phyloP scores from a whole-genome alignment of 2,113 vertebrate genomes.

The Ochotona curzoniae region DNA sequence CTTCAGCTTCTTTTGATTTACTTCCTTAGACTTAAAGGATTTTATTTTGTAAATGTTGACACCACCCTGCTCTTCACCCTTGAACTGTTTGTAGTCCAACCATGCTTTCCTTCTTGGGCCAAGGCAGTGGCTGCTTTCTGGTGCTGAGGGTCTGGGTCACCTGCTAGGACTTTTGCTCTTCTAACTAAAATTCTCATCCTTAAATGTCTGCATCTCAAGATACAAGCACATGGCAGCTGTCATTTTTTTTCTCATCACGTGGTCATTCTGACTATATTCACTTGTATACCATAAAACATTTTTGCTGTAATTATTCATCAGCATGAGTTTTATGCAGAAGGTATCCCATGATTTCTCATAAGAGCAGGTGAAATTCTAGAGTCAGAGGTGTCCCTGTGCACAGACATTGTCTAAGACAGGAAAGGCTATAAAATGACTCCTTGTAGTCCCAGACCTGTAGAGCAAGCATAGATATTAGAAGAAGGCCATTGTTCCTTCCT shows the following conservation, averaged over 20 bases:
- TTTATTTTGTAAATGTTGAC: neutral
- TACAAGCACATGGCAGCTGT: neutral
- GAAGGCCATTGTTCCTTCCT: no score
- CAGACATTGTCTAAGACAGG: accelerated
- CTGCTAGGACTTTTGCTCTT: neutral
- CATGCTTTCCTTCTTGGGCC: neutral
- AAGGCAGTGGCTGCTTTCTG: neutral
- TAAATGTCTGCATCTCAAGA: neutral
- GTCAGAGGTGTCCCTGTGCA: neutral
- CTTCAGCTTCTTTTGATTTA: neutral
- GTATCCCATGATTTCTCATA: neutral
- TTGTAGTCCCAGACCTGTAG: neutral
- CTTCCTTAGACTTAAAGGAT: neutral
- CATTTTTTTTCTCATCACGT: neutral
- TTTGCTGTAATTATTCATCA: neutral
- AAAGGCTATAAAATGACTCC: neutral
- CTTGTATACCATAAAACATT: neutral
- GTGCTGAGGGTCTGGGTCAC: neutral
- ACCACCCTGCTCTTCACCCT: neutral
- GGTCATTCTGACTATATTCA: neutral
- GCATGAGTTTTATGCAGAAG: neutral
- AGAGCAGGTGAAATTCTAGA: neutral
- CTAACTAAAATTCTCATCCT: neutral
- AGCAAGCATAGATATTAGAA: no score
- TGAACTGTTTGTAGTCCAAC: neutral